Base-by-base conservation (phyloP, 2,888 invertebrate species). In the Hydraecia micacea region DNA sequence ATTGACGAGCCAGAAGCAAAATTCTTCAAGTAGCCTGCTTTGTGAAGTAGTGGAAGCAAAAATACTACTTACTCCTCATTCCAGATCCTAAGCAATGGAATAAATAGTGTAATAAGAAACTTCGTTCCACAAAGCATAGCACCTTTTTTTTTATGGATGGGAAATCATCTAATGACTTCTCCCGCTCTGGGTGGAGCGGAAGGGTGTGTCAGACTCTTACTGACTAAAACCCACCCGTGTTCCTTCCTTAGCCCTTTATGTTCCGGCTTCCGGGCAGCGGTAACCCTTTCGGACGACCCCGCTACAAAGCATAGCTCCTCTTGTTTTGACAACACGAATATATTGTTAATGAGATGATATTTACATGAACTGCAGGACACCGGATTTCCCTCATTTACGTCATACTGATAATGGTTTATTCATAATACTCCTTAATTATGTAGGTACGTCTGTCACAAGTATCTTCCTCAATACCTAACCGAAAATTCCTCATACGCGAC, bases 401-500 rank as follows among this genome's bases (percentile, higher is more conserved):
- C 77, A 67, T 36, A 25, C 28, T 39, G 42, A 60, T 67, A 77
- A 46, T 5, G 1, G 25, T 42, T 65, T 39, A 77, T 69, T 69
- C 49, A 39, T 62, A 36, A 52, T 25, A 52, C 9, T 13, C 25
- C 5, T 55, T 55, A 21, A 21, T 11, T 25, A 67, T 28, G 42
- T 76, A 77, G 7, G 18, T 55, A 36, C 21, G 25, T 5, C 60
- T 46, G 49, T 39, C 39, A 39, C 21, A 36, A 15, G 15, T 6
- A 28, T 36, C 68, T 65, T 83, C 84, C 79, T 80, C n/a, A 80
- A 39, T 18, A 78, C 25, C 28, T 11, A 52, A 65, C n/a, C 18
- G 8, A 77, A 69, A 49, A 69, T 28, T 60, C 32, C 32, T 63
- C n/a, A 25, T 32, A 42, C 55, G 36, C 2, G 4, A 42, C 13